These are phyloP conservation scores for Cerastoderma edule DNA, from an alignment of 2,888 invertebrate species.

Conservation along the genomic window DNA sequence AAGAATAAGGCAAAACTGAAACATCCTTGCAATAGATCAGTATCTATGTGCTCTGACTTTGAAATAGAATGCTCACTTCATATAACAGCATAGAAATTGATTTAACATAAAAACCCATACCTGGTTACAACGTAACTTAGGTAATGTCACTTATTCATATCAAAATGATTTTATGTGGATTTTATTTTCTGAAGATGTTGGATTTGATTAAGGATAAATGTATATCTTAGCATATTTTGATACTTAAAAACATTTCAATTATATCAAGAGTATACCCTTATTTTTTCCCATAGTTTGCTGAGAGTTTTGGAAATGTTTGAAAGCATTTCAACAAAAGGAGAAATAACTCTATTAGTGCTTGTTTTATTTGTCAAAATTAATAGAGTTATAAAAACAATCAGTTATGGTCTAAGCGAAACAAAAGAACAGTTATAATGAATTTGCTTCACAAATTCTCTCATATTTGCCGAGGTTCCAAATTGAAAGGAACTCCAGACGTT, in stretches of 20 bases:
- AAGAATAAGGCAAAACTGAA: neutral
- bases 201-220: constrained; percentile 7
- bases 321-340: constrained; percentile 2
- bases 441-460: no score
- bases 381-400: no score
- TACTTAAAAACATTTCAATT: neutral
- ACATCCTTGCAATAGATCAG: constrained; percentile 25
- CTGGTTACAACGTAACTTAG: neutral
- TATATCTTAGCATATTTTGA: constrained; percentile 4
- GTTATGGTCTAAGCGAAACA: no score
- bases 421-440: no score
- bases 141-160: neutral
- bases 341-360: no score
- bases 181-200: neutral
- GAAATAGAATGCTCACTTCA: constrained; percentile 1
- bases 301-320: neutral
- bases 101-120: neutral
- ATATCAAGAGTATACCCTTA: no score
- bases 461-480: no score
- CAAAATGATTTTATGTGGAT: neutral
- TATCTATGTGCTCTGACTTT: constrained; percentile 18
- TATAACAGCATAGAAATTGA: neutral
- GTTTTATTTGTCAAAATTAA: no score
- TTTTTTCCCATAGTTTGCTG: no score
- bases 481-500: no score